Base-by-base conservation (phyloP, 2,888 invertebrate species). In the Osmoderma eremita region DNA sequence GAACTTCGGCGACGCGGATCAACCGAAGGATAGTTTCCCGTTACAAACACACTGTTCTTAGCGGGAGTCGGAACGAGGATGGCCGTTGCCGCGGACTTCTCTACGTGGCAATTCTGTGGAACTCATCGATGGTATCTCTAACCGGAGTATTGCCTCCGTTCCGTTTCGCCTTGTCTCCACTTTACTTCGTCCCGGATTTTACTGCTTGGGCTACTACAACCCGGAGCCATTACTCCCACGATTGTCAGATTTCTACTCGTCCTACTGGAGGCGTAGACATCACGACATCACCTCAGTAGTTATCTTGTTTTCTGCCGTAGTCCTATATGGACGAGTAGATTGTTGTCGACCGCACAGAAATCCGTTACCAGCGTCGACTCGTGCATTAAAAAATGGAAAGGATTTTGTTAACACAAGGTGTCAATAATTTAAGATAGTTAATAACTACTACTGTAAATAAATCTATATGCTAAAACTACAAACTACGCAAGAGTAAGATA, bases 111-210 rank as follows among this genome's bases (percentile, higher is more conserved):
- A 76, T 77, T 75, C 74, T 45, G 45, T 73, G 72, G 74, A 75
- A 75, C 76, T 76, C 77, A 79, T 81, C 79, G 81, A 80, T 80
- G 80, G 77, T 81, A 81, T 81, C 81, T 20, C 18, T 17, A 20
- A 61, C 74, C 75, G 68, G 69, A 72, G 72, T 74, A 74, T 77
- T 78, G 78, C 79, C 64, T 51, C 18, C 67, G 65, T 68, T 65
- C 45, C 77, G 36, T 39, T 53, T 75, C 78, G 71, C 74, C 79
- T 76, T 80, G 79, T 77, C 78, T 77, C 78, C 77, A 77, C 79
- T 79, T 79, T 80, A 78, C 78, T 77, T 5, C 63, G 51, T 13
- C 24, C 42, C 24, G 39, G 15, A 36, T 63, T 63, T 51, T 53
- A 63, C 66, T 63, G 45, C 58, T 65, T 51, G 63, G 36, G 18